Evolutionary conservation across 2,113 vertebrate species (phyloP).

Genomic region (Toxotes chatareus): DNA sequence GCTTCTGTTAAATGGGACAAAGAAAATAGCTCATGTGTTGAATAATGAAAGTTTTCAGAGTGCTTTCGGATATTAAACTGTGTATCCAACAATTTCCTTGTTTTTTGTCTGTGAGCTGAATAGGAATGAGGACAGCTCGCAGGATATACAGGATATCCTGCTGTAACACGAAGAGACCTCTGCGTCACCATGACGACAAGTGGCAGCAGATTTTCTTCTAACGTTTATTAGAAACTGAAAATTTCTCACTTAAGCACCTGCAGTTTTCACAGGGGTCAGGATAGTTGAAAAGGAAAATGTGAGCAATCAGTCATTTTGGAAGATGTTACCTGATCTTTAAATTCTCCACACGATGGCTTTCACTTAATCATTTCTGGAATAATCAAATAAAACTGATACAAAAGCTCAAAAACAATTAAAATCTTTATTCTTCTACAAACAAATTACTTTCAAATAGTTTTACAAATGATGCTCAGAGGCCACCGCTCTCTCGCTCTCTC

Average conservation of each 20-base stretch:
- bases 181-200: background rate
- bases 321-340: background rate
- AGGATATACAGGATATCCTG: background rate
- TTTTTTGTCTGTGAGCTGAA: background rate
- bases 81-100: no score
- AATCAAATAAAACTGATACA: background rate
- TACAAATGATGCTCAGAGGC: constrained; percentile 40
- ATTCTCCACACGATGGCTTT: background rate
- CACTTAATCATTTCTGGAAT: background rate
- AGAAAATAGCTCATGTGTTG: no score
- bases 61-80: no score
- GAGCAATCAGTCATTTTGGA: background rate
- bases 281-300: background rate
- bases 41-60: no score
- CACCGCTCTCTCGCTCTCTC: background rate
- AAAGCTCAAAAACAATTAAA: constrained; percentile 53
- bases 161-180: background rate
- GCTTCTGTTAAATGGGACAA: background rate
- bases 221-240: background rate
- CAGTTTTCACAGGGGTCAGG: background rate
- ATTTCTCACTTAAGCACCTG: background rate
- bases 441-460: constrained; percentile 46
- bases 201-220: background rate
- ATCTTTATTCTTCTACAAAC: constrained; percentile 73
- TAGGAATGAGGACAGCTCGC: background rate